These are phyloP conservation scores for Sarcophaga bullata DNA, from an alignment of 1,140 invertebrate genomes.

Conservation along the genomic window DNA sequence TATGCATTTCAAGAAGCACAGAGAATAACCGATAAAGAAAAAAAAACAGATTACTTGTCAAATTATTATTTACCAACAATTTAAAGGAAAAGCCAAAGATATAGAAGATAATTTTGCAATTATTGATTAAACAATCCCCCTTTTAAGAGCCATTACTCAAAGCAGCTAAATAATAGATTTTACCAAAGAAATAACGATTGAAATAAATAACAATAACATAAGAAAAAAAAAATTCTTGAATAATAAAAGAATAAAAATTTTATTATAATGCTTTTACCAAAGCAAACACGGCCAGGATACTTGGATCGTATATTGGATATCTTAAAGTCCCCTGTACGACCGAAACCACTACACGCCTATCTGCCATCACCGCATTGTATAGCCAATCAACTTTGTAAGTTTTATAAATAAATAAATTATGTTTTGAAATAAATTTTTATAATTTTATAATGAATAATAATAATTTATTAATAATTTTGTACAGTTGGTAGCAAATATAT, in stretches of 20 bases:
- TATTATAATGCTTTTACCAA: slow-evolving; percentile 53
- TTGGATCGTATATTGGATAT: slow-evolving; percentile 53
- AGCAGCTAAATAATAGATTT: too few species aligned
- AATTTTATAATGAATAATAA: not conserved
- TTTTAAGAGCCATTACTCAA: not conserved
- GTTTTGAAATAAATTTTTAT: not conserved
- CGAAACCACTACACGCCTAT: slow-evolving; percentile 60
- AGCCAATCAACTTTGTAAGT: slow-evolving; percentile 64
- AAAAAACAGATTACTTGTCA: not conserved
- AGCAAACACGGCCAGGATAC: slow-evolving; percentile 45
- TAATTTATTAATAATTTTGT: not conserved
- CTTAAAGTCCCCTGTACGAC: slow-evolving; percentile 57
- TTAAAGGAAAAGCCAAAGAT: not conserved
- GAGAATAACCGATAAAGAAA: not conserved
- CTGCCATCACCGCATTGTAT: slow-evolving; percentile 60
- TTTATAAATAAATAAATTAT: not conserved
- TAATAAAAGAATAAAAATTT: too few species aligned
- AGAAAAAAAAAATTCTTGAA: too few species aligned
- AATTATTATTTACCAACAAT: slow-evolving; percentile 27
- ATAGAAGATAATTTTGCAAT: not conserved
- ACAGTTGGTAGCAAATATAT: slow-evolving; percentile 59
- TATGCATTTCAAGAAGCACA: too few species aligned
- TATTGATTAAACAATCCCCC: slow-evolving; percentile 32
- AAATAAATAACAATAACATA: too few species aligned
- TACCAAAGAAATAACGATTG: too few species aligned